Percentiles rank a stretch among this genome's conserved stretches.
phyloP scores from a whole-genome alignment of 2,113 vertebrate species.

The Nanorana parkeri region DNA sequence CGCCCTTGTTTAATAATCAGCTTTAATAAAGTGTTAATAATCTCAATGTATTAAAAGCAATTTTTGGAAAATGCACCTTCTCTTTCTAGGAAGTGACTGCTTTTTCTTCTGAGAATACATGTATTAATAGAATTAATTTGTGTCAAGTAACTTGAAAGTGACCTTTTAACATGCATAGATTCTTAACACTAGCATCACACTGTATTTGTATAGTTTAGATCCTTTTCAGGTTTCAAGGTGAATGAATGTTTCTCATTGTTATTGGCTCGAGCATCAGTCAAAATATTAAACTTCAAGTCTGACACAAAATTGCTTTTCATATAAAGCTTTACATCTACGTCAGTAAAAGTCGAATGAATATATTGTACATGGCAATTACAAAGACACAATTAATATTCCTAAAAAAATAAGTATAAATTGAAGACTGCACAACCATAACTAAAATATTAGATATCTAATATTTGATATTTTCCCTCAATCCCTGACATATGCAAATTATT shows the following conservation, averaged over 20 bases:
- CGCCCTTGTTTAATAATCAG: too few relatives aligned
- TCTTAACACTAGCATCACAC: not conserved
- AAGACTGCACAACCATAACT: not conserved
- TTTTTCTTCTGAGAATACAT: not conserved
- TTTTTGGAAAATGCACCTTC: not conserved
- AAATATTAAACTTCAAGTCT: slow-evolving; percentile 2
- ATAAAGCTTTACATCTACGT: slow-evolving; percentile 19
- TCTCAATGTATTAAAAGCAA: not conserved
- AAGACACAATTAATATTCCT: slow-evolving; percentile 26
- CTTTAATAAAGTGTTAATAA: too few relatives aligned
- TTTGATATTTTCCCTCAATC: too few relatives aligned
- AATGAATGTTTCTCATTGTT: slow-evolving; percentile 34
- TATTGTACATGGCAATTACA: slow-evolving; percentile 15
- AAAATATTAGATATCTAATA: too few relatives aligned
- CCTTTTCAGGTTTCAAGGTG: slow-evolving; percentile 21
- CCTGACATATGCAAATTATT: too few relatives aligned
- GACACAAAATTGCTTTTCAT: slow-evolving; percentile 32
- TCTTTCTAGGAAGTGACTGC: not conserved
- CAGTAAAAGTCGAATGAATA: slow-evolving; percentile 23
- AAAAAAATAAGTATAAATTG: slow-evolving; percentile 4
- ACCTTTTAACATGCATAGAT: not conserved
- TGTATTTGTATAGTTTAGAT: not conserved
- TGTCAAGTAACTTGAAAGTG: not conserved
- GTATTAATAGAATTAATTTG: not conserved
- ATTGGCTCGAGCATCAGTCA: slow-evolving; percentile 8